Percentiles rank a stretch among this genome's conserved stretches.
Conservation (phyloP, 2,888 invertebrate species). For the Pandemis heparana region DNA sequence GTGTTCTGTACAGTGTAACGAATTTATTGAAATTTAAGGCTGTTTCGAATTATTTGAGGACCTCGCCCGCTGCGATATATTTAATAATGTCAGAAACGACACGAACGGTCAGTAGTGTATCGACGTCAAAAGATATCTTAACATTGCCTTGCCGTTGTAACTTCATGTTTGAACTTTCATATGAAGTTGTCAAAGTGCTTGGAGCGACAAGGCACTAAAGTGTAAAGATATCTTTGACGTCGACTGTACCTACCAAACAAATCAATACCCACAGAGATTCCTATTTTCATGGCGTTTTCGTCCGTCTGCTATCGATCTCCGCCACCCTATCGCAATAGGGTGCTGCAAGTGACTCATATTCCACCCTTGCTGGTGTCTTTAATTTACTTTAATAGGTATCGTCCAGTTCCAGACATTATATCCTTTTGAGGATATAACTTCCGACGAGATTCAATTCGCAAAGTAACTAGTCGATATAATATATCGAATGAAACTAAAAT, state of each 20-base stretch:
- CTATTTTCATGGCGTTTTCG: conserved; percentile 7
- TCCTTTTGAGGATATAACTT: background rate
- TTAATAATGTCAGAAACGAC: no score
- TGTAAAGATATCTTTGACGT: background rate
- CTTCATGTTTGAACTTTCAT: background rate
- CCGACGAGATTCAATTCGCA: no score
- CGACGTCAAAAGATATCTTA: no score
- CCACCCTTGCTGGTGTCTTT: conserved; percentile 1
- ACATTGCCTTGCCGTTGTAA: no score
- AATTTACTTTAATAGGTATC: background rate
- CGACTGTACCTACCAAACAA: background rate
- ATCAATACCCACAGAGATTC: background rate
- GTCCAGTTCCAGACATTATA: background rate
- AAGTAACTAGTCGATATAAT: no score
- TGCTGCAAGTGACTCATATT: conserved; percentile 18
- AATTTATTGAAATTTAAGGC: no score
- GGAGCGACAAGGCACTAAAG: no score
- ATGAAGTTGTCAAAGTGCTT: no score
- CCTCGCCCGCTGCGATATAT: no score
- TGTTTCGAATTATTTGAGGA: no score
- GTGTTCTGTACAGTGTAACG: no score
- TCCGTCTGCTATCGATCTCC: conserved; percentile 25
- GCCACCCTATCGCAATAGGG: conserved; percentile 7
- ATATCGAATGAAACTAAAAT: no score
- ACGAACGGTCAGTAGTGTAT: background rate